Conservation (phyloP, 1,140 invertebrate species). For the Heliconius himera region DNA sequence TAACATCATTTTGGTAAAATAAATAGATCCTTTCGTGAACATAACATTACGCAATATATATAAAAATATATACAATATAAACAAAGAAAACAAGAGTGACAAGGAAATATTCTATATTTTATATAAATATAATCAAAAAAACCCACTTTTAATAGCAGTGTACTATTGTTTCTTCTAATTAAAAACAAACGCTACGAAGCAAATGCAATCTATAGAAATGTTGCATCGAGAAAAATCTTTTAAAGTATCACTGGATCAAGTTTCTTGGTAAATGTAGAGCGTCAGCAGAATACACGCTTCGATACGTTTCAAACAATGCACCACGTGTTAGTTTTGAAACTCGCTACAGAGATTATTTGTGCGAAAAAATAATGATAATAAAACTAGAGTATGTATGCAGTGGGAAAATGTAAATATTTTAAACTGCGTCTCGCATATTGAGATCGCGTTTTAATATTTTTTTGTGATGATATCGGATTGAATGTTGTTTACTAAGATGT, state of each 20-base stretch:
- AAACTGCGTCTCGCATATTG: not conserved
- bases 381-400: not conserved
- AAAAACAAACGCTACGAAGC: conserved; percentile 12
- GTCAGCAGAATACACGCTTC: not conserved
- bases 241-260: conserved; percentile 7
- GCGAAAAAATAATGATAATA: conserved; percentile 4
- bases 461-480: not conserved
- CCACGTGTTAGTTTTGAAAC: conserved; percentile 8
- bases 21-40: not conserved
- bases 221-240: conserved; percentile 3
- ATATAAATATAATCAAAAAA: not conserved
- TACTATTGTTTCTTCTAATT: conserved; percentile 6
- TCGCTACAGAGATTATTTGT: not conserved
- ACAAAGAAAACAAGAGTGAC: not conserved
- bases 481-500: not conserved
- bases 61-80: not conserved
- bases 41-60: not conserved
- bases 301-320: conserved; percentile 4
- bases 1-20: not conserved
- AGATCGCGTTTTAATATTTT: not conserved
- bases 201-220: conserved; percentile 14
- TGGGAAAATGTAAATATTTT: not conserved
- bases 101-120: not conserved
- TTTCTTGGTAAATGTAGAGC: conserved; percentile 7
- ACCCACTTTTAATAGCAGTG: not conserved